These are phyloP conservation scores for Muntiacus muntjak DNA, from an alignment of 2,113 vertebrate species.

Conservation along the genomic window DNA sequence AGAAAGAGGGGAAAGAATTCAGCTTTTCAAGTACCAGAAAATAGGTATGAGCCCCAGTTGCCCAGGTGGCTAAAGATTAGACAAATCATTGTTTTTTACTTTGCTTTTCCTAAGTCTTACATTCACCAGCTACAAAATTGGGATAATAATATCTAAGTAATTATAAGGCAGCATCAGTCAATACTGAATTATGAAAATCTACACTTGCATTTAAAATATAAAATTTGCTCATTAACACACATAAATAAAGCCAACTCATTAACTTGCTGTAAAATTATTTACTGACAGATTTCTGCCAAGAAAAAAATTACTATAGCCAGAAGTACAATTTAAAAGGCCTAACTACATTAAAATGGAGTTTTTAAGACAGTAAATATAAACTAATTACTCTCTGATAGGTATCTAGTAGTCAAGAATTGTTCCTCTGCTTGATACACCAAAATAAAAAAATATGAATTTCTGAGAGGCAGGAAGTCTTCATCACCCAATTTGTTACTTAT, in stretches of 20 bases:
- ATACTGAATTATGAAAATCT: not conserved
- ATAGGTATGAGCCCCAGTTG: not conserved
- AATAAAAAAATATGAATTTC: not conserved
- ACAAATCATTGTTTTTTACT: not conserved
- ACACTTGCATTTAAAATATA: not conserved
- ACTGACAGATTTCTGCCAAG: not conserved
- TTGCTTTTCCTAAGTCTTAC: not conserved
- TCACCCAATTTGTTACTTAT: not conserved
- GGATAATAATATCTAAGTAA: not conserved
- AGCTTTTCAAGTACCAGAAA: not conserved
- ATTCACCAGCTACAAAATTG: not conserved
- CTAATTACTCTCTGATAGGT: not conserved
- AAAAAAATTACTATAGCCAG: not conserved
- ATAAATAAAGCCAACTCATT: not conserved
- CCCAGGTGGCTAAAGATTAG: fast-evolving
- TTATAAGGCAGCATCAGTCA: not conserved
- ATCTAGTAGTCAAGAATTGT: not conserved
- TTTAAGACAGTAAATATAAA: conserved; percentile 9
- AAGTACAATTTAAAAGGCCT: not conserved
- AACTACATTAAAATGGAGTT: not conserved
- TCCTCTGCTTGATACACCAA: not conserved
- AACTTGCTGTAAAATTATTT: not conserved
- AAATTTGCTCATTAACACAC: not conserved
- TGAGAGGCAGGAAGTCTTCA: not conserved
- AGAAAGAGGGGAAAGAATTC: not conserved